Conservation (phyloP, 92 coral and sea anemone species). For the Porites lobata region DNA sequence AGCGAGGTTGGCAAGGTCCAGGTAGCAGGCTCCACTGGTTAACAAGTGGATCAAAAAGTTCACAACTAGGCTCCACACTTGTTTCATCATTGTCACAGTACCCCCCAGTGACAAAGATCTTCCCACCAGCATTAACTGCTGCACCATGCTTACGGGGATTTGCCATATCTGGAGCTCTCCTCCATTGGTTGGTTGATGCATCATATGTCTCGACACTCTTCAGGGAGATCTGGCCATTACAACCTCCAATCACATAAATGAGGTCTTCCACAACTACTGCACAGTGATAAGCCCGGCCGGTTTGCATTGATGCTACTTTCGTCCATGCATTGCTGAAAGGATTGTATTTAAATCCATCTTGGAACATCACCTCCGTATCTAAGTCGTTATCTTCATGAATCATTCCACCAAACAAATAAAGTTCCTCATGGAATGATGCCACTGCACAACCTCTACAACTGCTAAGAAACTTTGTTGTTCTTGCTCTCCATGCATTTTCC, state of each 20-base stretch:
- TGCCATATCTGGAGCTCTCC: slow-evolving; percentile 2
- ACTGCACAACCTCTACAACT: not conserved
- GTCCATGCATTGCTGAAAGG: slow-evolving; percentile 16
- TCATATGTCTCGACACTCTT: slow-evolving; percentile 33
- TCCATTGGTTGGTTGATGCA: slow-evolving; percentile 23
- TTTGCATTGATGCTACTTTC: not conserved
- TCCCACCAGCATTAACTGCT: not conserved
- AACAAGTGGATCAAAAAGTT: slow-evolving; percentile 23
- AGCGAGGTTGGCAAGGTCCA: not conserved
- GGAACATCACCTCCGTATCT: not conserved
- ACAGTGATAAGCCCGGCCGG: not conserved
- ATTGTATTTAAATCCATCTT: not conserved
- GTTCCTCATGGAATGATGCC: not conserved
- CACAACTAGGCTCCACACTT: slow-evolving; percentile 18
- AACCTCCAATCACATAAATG: slow-evolving; percentile 15
- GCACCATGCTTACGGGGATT: slow-evolving; percentile 10
- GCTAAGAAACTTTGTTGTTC: not conserved
- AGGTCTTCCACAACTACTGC: not conserved
- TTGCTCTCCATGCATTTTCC: too few relatives aligned
- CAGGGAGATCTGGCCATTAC: slow-evolving; percentile 5
- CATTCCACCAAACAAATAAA: slow-evolving; percentile 69
- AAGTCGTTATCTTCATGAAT: not conserved
- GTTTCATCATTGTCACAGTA: not conserved
- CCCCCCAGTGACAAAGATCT: slow-evolving; percentile 14
- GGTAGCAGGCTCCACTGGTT: slow-evolving; percentile 39